Conservation (phyloP, 2,113 vertebrate species). For the Eublepharis macularius region DNA sequence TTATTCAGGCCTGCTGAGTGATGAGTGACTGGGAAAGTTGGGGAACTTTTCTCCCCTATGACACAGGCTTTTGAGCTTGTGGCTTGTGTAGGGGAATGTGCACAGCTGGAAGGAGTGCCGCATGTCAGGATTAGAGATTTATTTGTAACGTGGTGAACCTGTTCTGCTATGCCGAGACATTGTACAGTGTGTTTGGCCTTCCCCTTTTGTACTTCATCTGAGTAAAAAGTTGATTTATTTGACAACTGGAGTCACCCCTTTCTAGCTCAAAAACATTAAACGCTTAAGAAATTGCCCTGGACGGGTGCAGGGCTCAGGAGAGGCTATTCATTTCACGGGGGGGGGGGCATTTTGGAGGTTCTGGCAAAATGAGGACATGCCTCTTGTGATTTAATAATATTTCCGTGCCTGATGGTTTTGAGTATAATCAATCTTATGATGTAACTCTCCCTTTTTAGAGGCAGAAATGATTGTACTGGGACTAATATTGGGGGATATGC, state of each 20-base stretch:
- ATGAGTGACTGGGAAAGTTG: constrained; percentile 35
- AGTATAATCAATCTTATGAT: no score
- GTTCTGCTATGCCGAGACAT: constrained; percentile 3
- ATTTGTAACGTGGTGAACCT: constrained; percentile 1
- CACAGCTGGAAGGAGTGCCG: constrained; percentile 1
- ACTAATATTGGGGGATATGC: no score
- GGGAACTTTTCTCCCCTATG: constrained; percentile 25
- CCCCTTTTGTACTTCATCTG: not conserved
- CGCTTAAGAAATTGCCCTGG: not conserved
- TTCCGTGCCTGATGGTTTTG: no score
- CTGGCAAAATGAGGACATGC: not conserved
- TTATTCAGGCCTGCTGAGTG: constrained; percentile 23
- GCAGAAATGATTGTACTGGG: no score
- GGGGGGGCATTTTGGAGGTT: not conserved
- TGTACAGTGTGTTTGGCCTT: not conserved
- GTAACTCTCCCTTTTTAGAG: no score
- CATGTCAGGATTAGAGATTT: not conserved
- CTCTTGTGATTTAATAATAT: not conserved
- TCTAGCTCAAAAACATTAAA: not conserved
- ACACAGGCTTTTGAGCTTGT: not conserved
- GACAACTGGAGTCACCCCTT: not conserved
- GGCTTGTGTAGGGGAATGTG: not conserved
- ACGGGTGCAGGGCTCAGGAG: not conserved
- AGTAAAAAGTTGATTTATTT: not conserved
- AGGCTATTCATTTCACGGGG: not conserved